Percentiles rank a stretch among this genome's conserved stretches.
Conservation (phyloP, 1,140 invertebrate genomes). For the Lucilia cuprina region DNA sequence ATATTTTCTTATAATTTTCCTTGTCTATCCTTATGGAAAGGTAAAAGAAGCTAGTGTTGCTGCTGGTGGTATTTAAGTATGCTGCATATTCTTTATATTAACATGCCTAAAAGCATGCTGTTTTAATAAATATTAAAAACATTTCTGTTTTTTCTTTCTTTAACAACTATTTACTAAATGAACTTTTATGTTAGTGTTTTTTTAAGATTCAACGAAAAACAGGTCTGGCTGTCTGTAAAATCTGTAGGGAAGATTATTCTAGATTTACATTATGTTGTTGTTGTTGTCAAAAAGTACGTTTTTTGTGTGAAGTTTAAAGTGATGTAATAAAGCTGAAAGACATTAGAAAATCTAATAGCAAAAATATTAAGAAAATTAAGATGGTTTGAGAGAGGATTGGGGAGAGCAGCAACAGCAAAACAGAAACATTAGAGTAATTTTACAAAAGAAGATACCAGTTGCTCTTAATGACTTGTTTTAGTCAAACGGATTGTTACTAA, state of each 20-base stretch:
- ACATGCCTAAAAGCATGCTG: neutral
- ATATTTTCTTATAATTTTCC: too few species aligned
- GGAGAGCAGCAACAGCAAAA: neutral
- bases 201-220: neutral
- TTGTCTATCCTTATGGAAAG: too few species aligned
- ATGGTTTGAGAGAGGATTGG: neutral
- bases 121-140: neutral
- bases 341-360: neutral
- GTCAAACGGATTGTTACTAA: neutral
- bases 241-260: neutral
- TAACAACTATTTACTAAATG: neutral
- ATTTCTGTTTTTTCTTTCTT: neutral
- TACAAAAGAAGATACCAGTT: neutral
- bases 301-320: neutral
- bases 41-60: too few species aligned
- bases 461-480: neutral
- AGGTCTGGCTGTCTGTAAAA: neutral
- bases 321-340: neutral
- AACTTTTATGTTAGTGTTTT: neutral
- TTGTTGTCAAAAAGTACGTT: neutral
- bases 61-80: neutral
- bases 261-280: neutral
- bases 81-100: neutral
- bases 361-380: neutral
- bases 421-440: neutral